phyloP scores from a whole-genome alignment of 2,797 vertebrate genomes.

The Salmo trutta region DNA sequence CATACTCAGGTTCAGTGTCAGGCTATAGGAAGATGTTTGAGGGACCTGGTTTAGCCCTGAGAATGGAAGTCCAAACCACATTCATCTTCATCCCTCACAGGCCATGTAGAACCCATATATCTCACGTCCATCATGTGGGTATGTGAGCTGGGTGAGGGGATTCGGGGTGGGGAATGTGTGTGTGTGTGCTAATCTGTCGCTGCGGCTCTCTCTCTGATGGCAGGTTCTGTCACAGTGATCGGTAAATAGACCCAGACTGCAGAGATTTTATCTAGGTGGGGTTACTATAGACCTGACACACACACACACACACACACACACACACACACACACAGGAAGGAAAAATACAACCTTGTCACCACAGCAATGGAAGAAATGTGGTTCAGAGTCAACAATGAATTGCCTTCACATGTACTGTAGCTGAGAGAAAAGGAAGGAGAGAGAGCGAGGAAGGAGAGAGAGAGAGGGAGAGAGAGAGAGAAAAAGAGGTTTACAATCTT shows the following conservation, averaged over 20 bases:
- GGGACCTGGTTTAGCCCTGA: not conserved
- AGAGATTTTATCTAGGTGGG: conserved; percentile 8
- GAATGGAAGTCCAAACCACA: conserved; percentile 8
- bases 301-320: too few relatives aligned
- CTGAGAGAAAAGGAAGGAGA: not conserved
- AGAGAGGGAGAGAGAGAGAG: conserved; percentile 1
- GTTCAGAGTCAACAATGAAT: not conserved
- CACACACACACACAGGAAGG: not conserved
- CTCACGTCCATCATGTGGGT: not conserved
- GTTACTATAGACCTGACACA: not conserved
- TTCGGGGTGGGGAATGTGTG: not conserved
- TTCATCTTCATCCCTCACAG: conserved; percentile 14
- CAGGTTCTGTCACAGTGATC: not conserved
- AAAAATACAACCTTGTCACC: conserved; percentile 5
- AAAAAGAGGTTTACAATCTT: not conserved
- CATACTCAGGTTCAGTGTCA: not conserved
- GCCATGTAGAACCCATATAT: not conserved
- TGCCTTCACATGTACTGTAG: not conserved
- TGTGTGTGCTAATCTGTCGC: not conserved
- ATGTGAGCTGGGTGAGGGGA: not conserved
- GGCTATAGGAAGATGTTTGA: not conserved
- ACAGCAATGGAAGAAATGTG: conserved; percentile 2
- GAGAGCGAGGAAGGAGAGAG: conserved; percentile 9
- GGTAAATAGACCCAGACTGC: conserved; percentile 11
- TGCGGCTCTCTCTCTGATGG: too few relatives aligned